Conservation (phyloP, 2,113 vertebrate species). For the Copsychus sechellarum region DNA sequence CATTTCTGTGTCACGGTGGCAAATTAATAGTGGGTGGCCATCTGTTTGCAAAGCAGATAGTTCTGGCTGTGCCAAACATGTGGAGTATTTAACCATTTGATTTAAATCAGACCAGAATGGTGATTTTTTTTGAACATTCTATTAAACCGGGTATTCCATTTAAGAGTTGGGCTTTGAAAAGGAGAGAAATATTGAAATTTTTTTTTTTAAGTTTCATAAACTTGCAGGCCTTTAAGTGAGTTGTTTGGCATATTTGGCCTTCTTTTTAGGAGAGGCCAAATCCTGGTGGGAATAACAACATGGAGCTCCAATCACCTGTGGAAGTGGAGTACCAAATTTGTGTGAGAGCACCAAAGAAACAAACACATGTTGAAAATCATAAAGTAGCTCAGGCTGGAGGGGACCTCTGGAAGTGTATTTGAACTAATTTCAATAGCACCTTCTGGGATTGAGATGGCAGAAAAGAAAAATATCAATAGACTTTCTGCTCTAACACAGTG, state of each 20-base stretch:
- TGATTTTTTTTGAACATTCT: background rate
- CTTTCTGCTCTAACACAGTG: slow-evolving; percentile 37
- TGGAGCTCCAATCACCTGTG: background rate
- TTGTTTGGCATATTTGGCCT: background rate
- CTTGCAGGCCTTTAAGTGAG: background rate
- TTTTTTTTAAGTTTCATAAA: background rate
- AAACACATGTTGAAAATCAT: background rate
- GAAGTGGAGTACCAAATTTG: background rate
- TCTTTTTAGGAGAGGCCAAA: background rate
- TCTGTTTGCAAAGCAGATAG: slow-evolving; percentile 24
- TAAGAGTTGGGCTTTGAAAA: background rate
- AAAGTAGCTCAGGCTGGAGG: background rate
- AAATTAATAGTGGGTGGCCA: slow-evolving; percentile 45
- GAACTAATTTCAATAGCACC: background rate
- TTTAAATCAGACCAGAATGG: background rate
- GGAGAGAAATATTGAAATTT: background rate
- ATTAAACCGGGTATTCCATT: background rate
- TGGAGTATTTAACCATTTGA: background rate
- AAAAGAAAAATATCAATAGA: slow-evolving; percentile 58
- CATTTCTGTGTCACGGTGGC: slow-evolving; percentile 40
- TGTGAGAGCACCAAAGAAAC: background rate
- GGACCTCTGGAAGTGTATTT: background rate
- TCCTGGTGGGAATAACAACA: background rate
- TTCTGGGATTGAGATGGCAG: slow-evolving; percentile 54
- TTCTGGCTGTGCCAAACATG: background rate